phyloP scores from a whole-genome alignment of 92 coral and sea anemone genomes.

The Bergia puertoricense region DNA sequence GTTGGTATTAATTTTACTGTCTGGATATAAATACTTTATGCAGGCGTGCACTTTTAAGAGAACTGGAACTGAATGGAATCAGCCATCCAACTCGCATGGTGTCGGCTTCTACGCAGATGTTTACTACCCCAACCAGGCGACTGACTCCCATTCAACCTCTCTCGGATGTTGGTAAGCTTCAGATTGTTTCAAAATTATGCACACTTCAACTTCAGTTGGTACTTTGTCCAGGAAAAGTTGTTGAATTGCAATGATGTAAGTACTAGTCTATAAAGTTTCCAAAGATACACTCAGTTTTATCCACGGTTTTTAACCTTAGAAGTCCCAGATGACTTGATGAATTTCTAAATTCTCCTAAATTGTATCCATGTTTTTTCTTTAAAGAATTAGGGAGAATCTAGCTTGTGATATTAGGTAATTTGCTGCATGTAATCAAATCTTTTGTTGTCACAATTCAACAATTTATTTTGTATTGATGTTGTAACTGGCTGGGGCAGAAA shows the following conservation, averaged over 20 bases:
- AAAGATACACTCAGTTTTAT: no score
- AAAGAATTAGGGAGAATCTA: no score
- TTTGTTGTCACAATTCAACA: no score
- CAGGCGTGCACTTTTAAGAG: slow-evolving; percentile 34
- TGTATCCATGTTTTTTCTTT: no score
- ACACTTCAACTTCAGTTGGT: not conserved
- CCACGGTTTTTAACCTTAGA: no score
- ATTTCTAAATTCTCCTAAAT: no score
- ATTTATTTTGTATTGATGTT: no score
- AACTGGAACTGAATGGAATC: slow-evolving; percentile 57
- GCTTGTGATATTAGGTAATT: no score
- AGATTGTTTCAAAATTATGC: not conserved
- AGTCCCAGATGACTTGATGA: no score
- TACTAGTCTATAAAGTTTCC: no score
- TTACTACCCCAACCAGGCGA: slow-evolving; percentile 88
- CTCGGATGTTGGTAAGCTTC: slow-evolving; percentile 77
- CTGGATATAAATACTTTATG: not conserved
- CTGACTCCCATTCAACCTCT: slow-evolving; percentile 79
- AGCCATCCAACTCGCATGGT: slow-evolving; percentile 82
- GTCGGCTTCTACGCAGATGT: slow-evolving; percentile 94
- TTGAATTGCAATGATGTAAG: not conserved
- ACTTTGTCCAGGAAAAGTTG: not conserved
- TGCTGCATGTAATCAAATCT: no score
- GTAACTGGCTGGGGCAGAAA: no score
- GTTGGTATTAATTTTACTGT: not conserved